These are phyloP conservation scores for Drosophila heteroneura DNA, from an alignment of 2,888 invertebrate species.

Conservation along the genomic window DNA sequence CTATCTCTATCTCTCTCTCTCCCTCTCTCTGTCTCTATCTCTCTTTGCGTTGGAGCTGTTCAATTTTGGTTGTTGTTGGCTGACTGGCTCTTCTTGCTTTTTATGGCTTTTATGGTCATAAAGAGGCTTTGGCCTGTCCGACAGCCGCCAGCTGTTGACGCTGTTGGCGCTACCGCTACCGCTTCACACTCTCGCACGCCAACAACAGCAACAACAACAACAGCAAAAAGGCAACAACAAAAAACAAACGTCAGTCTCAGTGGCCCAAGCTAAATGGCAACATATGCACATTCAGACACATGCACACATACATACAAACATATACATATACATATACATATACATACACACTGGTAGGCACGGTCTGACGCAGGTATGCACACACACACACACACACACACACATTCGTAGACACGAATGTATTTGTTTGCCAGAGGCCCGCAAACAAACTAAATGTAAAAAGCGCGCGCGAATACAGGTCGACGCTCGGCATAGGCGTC, in stretches of 20 bases:
- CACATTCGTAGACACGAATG: conserved; percentile 3
- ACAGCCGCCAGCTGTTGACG: conserved; percentile 73
- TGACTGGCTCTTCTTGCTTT: conserved; percentile 66
- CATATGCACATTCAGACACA: conserved; percentile 59
- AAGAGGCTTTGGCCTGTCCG: conserved; percentile 72
- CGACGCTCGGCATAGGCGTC: conserved; percentile 70
- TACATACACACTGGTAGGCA: conserved; percentile 18
- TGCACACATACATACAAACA: conserved; percentile 12
- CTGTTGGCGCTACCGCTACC: conserved; percentile 48
- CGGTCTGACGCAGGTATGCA: conserved; percentile 55
- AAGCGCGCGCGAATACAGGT: conserved; percentile 81
- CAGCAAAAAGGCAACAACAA: conserved; percentile 20
- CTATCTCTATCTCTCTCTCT: conserved; percentile 12
- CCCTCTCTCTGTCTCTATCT: conserved; percentile 14
- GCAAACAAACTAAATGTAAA: conserved; percentile 70
- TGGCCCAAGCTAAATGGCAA: conserved; percentile 65
- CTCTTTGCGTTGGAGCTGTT: conserved; percentile 42
- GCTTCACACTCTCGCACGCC: conserved; percentile 63
- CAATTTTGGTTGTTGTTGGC: conserved; percentile 45
- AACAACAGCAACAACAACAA: conserved; percentile 34
- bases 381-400: conserved; percentile 23
- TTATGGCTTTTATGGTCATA: conserved; percentile 78
- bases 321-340: conserved; percentile 4
- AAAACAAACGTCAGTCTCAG: conserved; percentile 53
- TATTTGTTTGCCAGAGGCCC: conserved; percentile 34